Base-by-base conservation (phyloP, 2,888 invertebrate species). In the Standfussiana lucernea region DNA sequence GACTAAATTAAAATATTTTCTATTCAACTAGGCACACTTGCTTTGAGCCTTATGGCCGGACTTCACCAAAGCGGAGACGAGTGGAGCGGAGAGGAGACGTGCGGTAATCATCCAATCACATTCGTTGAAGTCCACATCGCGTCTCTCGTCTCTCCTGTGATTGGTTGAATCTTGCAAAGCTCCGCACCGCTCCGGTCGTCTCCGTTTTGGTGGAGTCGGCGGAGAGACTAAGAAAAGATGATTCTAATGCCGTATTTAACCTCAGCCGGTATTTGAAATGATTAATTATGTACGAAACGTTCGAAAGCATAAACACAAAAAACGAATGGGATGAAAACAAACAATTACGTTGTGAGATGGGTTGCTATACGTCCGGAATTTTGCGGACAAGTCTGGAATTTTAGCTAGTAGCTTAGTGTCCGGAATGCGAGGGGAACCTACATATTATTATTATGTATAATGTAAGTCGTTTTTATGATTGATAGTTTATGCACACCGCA, bases 281-380 rank as follows among this genome's bases (percentile, higher is more conserved):
- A 11, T 53, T 3, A 53, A 42, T 35, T 40, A n/a, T 18, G 40
- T 47, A 72, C 28, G 21, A 24, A 35, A 13, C n/a, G 40, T n/a
- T 35, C 15, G 21, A 40, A 64, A 53, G 15, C 72, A 45, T 53
- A 15, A n/a, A 45, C 0, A 45, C 21, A 74, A 81, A 75, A 65
- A 61, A 50, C 15, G 0, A 28, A 24, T 7, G n/a, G 37, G 47
- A 61, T 35, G 42, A 81, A 81, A 65, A 42, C 28, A 35, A 78
- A 74, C 24, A 45, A 70, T 35, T n/a, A 21, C n/a, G 15, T 32
- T 65, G 2, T 35, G 53, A 47, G 24, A 28, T 56, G 3, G 21
- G 13, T 47, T 61, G 24, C 10, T 32, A 4, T n/a, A 35, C 6
- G 8, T 47, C 32, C 28, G 28, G 18, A 13, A 76, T 32, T 50